Evolutionary conservation across 2,797 vertebrate genomes (phyloP), one percentile per base, ranked within the genome.

Genomic region (Melanotaenia nigrans): DNA sequence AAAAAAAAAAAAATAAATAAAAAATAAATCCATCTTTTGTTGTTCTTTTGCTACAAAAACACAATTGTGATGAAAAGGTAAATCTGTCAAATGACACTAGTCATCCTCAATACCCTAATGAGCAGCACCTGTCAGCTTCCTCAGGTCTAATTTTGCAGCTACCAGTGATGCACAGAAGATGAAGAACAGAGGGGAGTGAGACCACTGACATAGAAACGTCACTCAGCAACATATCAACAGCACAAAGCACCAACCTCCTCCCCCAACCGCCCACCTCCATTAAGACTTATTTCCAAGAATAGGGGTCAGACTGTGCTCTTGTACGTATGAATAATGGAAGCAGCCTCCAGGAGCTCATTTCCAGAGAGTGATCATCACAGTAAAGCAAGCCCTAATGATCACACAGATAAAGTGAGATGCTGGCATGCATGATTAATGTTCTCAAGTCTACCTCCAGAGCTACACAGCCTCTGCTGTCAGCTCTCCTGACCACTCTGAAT

Each of bases 301-400:
- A 93, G 92, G 78, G 68, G 67, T 68, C 80, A 81, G 79, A 59
- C 78, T 72, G 77, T 66, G 75, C 81, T 87, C 89, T 71, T 83
- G 83, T 82, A 86, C 79, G 77, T 87, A 93, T 94, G 89, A 94
- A 93, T 94, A 93, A 94, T 94, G 83, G 66, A 93, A 83, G 84
- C 83, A 78, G 90, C 85, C 90, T 89, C 79, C 82, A 90, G 87
- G 86, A 93, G 85, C 87, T 91, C 85, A 90, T 94, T 91, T 93
- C 89, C 85, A 92, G 77, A 78, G 77, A 88, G 80, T 78, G 82
- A 90, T 93, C 84, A 91, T 91, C 84, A 81, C 65, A 75, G 72
- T 89, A 82, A 90, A 90, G 86, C 82, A 86, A 68, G 72, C 68
- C 78, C 79, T 87, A 89, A 90, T 91, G 90, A 92, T 94, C 90